Conservation (phyloP, 2,888 invertebrate species). For the Metellina segmentata region DNA sequence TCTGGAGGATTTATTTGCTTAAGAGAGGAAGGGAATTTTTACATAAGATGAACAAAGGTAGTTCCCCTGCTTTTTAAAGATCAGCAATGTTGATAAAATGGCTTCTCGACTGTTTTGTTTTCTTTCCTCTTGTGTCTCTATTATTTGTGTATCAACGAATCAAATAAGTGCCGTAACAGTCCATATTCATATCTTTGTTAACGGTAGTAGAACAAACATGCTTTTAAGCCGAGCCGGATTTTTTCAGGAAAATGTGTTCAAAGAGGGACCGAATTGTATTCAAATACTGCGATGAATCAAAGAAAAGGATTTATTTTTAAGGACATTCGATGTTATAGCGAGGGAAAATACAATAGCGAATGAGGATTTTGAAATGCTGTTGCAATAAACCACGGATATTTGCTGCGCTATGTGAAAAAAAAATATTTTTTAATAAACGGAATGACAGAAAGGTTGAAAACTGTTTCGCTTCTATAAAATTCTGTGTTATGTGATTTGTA, state of each 20-base stretch:
- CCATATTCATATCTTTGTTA: neutral
- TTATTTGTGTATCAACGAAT: neutral
- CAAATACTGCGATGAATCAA: neutral
- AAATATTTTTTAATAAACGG: too few relatives aligned
- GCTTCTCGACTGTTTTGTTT: neutral
- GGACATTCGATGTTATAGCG: neutral
- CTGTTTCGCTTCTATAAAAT: too few relatives aligned
- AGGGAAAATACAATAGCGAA: neutral
- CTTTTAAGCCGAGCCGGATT: neutral
- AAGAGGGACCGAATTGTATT: neutral
- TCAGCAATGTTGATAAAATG: conserved; percentile 45
- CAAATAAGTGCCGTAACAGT: neutral
- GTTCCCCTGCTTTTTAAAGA: conserved; percentile 27
- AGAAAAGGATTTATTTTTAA: neutral
- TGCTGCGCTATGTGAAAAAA: too few relatives aligned
- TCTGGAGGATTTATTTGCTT: conserved; percentile 36
- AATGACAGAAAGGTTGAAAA: too few relatives aligned
- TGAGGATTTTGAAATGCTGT: neutral
- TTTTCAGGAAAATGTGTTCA: neutral
- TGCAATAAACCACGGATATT: neutral
- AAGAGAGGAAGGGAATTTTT: conserved; percentile 11
- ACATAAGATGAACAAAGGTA: conserved; percentile 25
- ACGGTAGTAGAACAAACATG: neutral
- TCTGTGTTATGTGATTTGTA: too few relatives aligned
- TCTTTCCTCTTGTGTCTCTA: neutral